Evolutionary conservation across 64 coral and sea anemone species (phyloP), one percentile per base, ranked within the genome.

Genomic region (Astreopora myriophthalma): DNA sequence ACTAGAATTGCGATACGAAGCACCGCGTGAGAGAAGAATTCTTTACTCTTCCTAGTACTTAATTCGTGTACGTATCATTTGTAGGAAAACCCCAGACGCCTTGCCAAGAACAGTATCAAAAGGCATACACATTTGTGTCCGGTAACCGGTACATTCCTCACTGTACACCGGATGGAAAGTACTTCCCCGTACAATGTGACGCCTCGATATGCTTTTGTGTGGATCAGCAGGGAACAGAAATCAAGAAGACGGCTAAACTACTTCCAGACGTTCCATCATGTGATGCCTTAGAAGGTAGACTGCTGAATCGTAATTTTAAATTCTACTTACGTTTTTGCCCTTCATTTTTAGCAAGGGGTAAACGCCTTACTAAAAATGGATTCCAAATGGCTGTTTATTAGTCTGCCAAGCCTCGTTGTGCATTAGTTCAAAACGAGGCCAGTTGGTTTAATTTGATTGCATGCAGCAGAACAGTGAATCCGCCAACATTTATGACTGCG

Each of bases 131-230:
- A 63, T 34, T 38, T 37, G 1, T 12, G 16, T 30, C 13, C 1
- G 7, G 39, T 69, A 79, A 82, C 22, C 6, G 61, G 5, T 89
- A 88, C 42, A 72, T 85, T 22, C 91, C 86, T 48, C 95, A 81
- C 5, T 96, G 95, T 55, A 88, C 82, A 24, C 77, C 86, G 5
- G 76, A 93, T 90, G 95, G 95, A 65, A 63, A 89, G 64, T 96
- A 93, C 73, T 69, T 93, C 76, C 95, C 86, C 36, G 93, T 77
- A 29, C 95, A 96, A 69, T 96, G 95, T 35, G 92, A 93, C 32
- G 80, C 68, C 60, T 77, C 84, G 26, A 79, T 72, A 6, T 96
- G 95, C 36, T 93, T 86, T 73, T 96, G 95, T 90, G 91, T 96
- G 48, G 95, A 96, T 27, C 71, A 86, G 31, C 92, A 76, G 26